Conservation (phyloP, 2,888 invertebrate species). For the Dasypolia templi region DNA sequence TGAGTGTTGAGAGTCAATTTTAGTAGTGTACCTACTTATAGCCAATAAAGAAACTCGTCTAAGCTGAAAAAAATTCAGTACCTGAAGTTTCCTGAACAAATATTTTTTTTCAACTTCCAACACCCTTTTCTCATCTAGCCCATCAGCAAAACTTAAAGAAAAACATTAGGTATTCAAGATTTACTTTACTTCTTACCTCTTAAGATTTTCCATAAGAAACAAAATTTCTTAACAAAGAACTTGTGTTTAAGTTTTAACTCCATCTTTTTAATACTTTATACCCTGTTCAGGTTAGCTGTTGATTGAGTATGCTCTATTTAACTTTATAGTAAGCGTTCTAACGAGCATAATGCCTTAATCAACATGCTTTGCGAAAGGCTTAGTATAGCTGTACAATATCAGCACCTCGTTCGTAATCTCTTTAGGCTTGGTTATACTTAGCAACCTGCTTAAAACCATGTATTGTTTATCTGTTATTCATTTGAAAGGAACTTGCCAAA, state of each 20-base stretch:
- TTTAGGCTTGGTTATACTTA: neutral
- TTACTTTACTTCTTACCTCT: slow-evolving; percentile 21
- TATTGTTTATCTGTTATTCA: neutral
- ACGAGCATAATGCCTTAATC: slow-evolving; percentile 25
- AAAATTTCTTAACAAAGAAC: slow-evolving; percentile 40
- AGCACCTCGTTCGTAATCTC: slow-evolving; percentile 30
- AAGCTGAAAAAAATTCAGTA: neutral
- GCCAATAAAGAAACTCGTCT: neutral
- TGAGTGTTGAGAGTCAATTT: neutral
- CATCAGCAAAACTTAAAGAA: slow-evolving; percentile 14
- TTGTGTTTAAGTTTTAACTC: slow-evolving; percentile 37
- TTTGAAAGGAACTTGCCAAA: neutral
- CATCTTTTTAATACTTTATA: slow-evolving; percentile 31
- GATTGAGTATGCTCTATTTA: slow-evolving; percentile 9
- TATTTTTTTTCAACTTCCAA: neutral
- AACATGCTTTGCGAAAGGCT: slow-evolving; percentile 32
- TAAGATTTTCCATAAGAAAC: slow-evolving; percentile 33
- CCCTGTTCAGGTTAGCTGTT: slow-evolving; percentile 26
- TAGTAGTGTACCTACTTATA: too few relatives aligned
- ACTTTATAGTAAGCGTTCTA: slow-evolving; percentile 16
- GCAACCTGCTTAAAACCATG: neutral
- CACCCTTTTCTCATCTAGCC: neutral
- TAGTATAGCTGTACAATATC: slow-evolving; percentile 22
- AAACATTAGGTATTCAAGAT: slow-evolving; percentile 15
- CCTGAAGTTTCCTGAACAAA: neutral